Conservation (phyloP, 2,888 invertebrate genomes). For the Agrotis clavis region DNA sequence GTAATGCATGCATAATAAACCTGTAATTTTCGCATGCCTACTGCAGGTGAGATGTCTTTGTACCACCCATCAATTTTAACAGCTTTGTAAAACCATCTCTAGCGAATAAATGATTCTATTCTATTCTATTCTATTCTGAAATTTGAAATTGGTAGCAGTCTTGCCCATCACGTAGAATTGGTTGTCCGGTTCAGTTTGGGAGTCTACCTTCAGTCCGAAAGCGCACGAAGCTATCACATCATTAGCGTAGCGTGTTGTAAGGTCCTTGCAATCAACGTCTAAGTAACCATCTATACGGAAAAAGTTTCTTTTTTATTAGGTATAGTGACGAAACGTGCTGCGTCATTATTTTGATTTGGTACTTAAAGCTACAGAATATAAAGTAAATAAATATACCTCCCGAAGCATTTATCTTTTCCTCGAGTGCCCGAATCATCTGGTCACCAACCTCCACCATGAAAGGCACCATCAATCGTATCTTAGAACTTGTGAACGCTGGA, state of each 20-base stretch:
- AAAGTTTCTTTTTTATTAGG: background rate
- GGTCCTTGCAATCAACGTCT: conserved; percentile 83
- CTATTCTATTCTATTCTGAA: too few relatives aligned
- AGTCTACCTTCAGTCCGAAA: conserved; percentile 90
- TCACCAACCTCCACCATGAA: conserved; percentile 80
- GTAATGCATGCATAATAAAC: too few relatives aligned
- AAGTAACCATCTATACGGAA: conserved; percentile 66
- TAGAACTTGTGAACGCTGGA: conserved; percentile 87
- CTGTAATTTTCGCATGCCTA: too few relatives aligned
- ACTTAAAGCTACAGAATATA: background rate
- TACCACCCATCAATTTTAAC: too few relatives aligned
- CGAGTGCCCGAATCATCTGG: conserved; percentile 73
- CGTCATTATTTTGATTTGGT: background rate
- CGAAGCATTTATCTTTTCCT: conserved; percentile 67
- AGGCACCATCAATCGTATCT: conserved; percentile 82
- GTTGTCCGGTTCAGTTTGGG: conserved; percentile 87
- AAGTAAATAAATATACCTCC: conserved; percentile 69
- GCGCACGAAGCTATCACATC: conserved; percentile 90
- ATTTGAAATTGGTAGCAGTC: conserved; percentile 78
- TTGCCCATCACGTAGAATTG: conserved; percentile 90
- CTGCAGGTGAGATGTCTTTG: too few relatives aligned
- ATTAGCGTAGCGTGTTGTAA: conserved; percentile 84
- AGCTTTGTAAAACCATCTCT: too few relatives aligned
- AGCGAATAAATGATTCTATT: too few relatives aligned
- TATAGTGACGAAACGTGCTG: background rate